phyloP scores from a whole-genome alignment of 2,797 vertebrate species.

The Centropyge bicolor region DNA sequence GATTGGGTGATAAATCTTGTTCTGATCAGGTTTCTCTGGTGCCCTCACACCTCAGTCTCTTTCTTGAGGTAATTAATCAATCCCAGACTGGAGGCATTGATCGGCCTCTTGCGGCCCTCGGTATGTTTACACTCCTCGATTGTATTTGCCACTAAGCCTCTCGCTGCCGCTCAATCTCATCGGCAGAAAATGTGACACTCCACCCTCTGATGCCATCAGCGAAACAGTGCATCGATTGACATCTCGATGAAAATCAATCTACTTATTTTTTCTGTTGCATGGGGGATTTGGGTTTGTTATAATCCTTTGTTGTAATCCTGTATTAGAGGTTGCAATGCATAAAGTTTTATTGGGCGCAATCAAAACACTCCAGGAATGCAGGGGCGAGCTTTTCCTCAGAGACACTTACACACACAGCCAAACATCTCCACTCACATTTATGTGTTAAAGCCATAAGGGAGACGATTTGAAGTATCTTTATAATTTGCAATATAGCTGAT shows the following conservation, averaged over 20 bases:
- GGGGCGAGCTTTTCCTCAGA: conserved; percentile 9
- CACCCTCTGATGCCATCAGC: conserved; percentile 78
- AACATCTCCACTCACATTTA: background rate
- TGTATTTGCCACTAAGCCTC: conserved; percentile 86
- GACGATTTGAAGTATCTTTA: background rate
- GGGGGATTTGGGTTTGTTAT: conserved; percentile 73
- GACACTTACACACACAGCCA: background rate
- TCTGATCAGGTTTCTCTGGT: conserved; percentile 84
- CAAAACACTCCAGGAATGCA: conserved; percentile 38
- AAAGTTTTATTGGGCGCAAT: conserved; percentile 54
- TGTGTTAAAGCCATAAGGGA: background rate
- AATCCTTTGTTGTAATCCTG: conserved; percentile 76
- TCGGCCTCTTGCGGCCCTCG: conserved; percentile 75
- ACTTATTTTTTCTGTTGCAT: conserved; percentile 67
- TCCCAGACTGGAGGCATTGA: conserved; percentile 85
- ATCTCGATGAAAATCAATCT: conserved; percentile 85
- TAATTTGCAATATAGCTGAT: background rate
- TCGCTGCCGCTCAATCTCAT: conserved; percentile 83
- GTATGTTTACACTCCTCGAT: conserved; percentile 85
- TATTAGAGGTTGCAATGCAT: conserved; percentile 53
- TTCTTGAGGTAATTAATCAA: conserved; percentile 86
- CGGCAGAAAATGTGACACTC: conserved; percentile 82
- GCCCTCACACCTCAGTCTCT: conserved; percentile 82
- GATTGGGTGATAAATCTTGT: conserved; percentile 85
- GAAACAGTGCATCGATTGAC: conserved; percentile 81